Percentiles rank a stretch among this genome's conserved stretches.
Evolutionary conservation across 2,113 vertebrate genomes (phyloP).

Genomic region (Mohoua ochrocephala): DNA sequence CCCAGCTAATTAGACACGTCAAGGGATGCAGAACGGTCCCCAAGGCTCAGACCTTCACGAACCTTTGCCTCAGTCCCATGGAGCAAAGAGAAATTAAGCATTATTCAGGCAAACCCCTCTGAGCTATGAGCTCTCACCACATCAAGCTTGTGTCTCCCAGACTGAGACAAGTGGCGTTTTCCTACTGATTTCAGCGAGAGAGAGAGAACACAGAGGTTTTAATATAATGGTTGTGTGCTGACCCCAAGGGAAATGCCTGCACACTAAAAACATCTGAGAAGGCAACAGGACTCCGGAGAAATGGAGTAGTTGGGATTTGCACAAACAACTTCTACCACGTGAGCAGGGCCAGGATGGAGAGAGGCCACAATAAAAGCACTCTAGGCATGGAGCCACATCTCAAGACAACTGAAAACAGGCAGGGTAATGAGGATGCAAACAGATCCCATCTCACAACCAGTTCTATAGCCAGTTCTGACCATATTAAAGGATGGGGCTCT

Average conservation of each 20-base stretch:
- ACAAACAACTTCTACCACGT: background rate
- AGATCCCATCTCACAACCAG: background rate
- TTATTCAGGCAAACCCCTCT: background rate
- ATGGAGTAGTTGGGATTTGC: background rate
- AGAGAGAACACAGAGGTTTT: background rate
- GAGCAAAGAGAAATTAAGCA: background rate
- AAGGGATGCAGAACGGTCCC: background rate
- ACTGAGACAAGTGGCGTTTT: background rate
- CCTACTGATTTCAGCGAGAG: background rate
- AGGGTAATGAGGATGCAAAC: background rate
- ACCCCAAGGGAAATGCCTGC: background rate
- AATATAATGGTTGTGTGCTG: background rate
- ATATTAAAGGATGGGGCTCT: background rate
- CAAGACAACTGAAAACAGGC: background rate
- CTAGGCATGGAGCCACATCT: background rate
- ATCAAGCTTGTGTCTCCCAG: background rate
- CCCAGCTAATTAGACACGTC: background rate
- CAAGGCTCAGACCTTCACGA: background rate
- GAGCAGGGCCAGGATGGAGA: background rate
- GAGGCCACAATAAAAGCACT: conserved; percentile 18
- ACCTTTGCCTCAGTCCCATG: background rate
- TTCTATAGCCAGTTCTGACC: background rate
- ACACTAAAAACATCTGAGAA: background rate
- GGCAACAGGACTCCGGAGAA: background rate
- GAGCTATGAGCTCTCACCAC: background rate